Evolutionary conservation across 2,797 vertebrate species (phyloP).

Genomic region (Tauraco hartlaubi): DNA sequence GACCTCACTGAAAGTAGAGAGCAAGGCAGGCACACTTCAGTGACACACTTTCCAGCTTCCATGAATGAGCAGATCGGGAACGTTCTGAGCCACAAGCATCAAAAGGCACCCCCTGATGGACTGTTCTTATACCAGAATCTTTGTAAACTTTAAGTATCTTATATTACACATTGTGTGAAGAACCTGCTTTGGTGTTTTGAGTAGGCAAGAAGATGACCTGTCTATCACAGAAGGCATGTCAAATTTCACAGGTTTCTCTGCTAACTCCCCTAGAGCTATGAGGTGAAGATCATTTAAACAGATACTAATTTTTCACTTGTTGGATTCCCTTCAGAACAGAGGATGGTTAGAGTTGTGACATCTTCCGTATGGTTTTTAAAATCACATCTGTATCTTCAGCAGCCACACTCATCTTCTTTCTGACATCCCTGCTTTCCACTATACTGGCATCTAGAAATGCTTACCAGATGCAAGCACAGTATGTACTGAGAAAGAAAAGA

Average conservation of each 20-base stretch:
- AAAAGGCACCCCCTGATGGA: not conserved
- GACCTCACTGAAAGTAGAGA: not conserved
- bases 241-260: not conserved
- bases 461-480: not conserved
- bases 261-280: not conserved
- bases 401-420: not conserved
- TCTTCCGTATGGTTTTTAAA: not conserved
- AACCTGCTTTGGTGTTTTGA: not conserved
- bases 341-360: not conserved
- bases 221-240: not conserved
- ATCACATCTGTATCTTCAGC: not conserved
- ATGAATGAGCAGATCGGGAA: not conserved
- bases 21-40: not conserved
- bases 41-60: not conserved
- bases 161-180: not conserved
- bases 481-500: not conserved
- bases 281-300: not conserved
- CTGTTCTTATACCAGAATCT: not conserved
- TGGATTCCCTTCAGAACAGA: not conserved
- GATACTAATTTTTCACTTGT: not conserved
- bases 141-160: not conserved
- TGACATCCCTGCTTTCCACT: not conserved
- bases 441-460: not conserved
- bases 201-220: not conserved
- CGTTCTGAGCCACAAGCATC: not conserved